Percentiles rank a stretch among this genome's conserved stretches.
These are phyloP conservation scores for Bursaphelenchus okinawaensis DNA, from an alignment of 2,888 invertebrate genomes.

Conservation along the genomic window DNA sequence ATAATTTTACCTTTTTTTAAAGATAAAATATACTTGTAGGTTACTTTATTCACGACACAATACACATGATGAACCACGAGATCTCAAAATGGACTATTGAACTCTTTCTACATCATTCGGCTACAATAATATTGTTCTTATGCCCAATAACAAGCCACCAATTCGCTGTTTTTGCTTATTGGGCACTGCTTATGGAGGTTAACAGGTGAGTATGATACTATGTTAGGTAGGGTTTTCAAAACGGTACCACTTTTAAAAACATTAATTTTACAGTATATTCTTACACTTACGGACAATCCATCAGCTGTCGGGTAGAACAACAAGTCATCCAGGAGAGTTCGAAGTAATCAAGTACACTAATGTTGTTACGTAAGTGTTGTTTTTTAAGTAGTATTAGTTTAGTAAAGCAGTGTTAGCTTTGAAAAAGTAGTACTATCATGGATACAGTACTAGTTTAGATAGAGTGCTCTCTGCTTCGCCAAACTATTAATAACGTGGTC, in stretches of 20 bases:
- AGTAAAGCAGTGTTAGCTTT: not conserved
- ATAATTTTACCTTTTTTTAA: too few species aligned
- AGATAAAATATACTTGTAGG: too few species aligned
- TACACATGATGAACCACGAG: conserved; percentile 47
- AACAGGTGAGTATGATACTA: conserved; percentile 45
- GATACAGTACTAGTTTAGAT: too few species aligned
- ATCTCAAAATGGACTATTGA: conserved; percentile 46
- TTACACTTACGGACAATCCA: conserved; percentile 47
- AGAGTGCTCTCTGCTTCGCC: too few species aligned
- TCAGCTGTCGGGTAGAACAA: conserved; percentile 35
- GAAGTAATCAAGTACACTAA: conserved; percentile 34
- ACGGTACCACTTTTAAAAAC: not conserved
- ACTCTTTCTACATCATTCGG: conserved; percentile 42
- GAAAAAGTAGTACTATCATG: not conserved
- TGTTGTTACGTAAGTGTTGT: conserved; percentile 33
- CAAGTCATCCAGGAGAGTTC: conserved; percentile 23
- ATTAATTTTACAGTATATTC: conserved; percentile 37
- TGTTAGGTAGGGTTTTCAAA: too few species aligned
- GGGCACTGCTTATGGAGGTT: conserved; percentile 53
- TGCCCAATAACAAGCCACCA: conserved; percentile 28
- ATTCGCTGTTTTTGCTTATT: conserved; percentile 41
- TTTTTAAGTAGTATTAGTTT: conserved; percentile 5
- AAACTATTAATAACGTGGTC: too few species aligned
- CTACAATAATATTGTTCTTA: conserved; percentile 24
- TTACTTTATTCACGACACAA: conserved; percentile 48